Evolutionary conservation across 2,797 vertebrate genomes (phyloP).

Genomic region (Apodemus agrarius): DNA sequence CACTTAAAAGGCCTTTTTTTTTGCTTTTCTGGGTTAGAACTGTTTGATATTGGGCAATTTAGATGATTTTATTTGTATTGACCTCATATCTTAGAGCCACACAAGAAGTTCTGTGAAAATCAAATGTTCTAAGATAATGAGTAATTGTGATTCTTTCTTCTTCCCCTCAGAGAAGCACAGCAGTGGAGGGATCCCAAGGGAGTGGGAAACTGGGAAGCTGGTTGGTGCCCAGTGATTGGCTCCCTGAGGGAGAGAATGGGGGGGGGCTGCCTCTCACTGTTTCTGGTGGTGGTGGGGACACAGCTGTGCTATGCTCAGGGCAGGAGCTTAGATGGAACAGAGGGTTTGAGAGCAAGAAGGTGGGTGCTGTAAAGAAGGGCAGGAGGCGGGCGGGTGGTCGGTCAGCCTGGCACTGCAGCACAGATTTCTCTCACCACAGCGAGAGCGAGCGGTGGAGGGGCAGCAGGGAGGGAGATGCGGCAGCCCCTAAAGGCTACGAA

Average conservation of each 20-base stretch:
- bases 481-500: not conserved
- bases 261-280: not conserved
- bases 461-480: too few relatives aligned
- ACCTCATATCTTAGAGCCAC: constrained; percentile 51
- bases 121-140: constrained; percentile 44
- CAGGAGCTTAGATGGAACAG: not conserved
- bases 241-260: not conserved
- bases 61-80: constrained; percentile 72
- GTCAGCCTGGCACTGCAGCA: not conserved
- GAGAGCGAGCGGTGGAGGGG: not conserved
- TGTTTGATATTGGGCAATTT: constrained; percentile 72
- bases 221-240: not conserved
- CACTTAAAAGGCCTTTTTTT: constrained; percentile 70
- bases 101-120: constrained; percentile 43
- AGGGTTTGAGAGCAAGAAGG: not conserved
- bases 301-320: not conserved
- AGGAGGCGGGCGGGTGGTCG: not conserved
- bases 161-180: not conserved
- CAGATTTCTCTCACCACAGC: not conserved
- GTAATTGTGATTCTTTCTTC: not conserved
- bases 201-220: not conserved
- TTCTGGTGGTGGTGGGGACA: not conserved
- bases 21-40: constrained; percentile 60
- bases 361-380: not conserved
- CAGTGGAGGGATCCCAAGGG: not conserved